phyloP scores from a whole-genome alignment of 1,140 invertebrate species.

The Cyrtorhinus lividipennis region DNA sequence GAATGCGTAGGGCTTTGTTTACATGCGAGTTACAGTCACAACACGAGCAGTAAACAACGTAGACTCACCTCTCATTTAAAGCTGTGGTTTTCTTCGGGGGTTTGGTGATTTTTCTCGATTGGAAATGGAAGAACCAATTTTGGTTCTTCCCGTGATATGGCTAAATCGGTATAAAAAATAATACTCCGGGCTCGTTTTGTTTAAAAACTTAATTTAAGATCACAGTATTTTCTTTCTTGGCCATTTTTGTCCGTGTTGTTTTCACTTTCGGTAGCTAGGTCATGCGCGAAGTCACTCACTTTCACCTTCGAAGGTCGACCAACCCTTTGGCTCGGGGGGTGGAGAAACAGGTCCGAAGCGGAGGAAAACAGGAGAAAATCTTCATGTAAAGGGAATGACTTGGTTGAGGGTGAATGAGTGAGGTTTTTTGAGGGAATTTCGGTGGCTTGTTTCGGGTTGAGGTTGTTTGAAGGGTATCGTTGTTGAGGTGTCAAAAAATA shows the following conservation, averaged over 20 bases:
- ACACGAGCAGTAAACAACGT: neutral
- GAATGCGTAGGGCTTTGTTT: neutral
- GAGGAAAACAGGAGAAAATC: too few relatives aligned
- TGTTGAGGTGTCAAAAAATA: too few relatives aligned
- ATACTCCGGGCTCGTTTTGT: neutral
- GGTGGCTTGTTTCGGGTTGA: too few relatives aligned
- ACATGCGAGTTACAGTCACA: too few relatives aligned
- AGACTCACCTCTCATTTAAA: neutral
- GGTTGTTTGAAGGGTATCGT: too few relatives aligned
- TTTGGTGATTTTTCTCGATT: too few relatives aligned
- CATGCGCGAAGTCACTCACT: constrained; percentile 20
- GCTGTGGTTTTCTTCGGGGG: neutral
- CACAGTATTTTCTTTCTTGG: constrained; percentile 25
- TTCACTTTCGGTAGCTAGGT: constrained; percentile 3
- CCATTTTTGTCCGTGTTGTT: constrained; percentile 19
- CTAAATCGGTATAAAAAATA: constrained; percentile 21
- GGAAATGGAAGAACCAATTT: too few relatives aligned
- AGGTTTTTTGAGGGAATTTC: too few relatives aligned
- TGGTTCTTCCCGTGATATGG: constrained; percentile 14
- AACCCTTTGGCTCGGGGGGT: neutral
- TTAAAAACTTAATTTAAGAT: constrained; percentile 22
- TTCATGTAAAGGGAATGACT: too few relatives aligned
- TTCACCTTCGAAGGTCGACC: constrained; percentile 6
- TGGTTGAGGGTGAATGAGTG: too few relatives aligned
- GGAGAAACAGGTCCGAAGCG: too few relatives aligned